Base-by-base conservation (phyloP, 2,888 invertebrate species). In the Perdita meconis region DNA sequence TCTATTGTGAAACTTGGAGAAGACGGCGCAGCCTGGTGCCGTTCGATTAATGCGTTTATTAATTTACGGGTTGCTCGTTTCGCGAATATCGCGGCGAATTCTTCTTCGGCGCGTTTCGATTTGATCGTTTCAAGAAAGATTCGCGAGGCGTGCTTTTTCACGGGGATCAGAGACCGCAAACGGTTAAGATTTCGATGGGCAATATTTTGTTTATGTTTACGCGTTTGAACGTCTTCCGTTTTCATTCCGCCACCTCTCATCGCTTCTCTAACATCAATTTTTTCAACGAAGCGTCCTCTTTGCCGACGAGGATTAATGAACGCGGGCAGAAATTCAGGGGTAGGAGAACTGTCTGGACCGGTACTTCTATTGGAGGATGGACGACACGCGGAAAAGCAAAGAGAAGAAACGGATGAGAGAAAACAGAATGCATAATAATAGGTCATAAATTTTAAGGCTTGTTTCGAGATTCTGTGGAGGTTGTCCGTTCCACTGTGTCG, bases 351-450 rank as follows among this genome's bases (percentile, higher is more conserved):
- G 51, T 68, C 34, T 16, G 34, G 40, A 22, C 12, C 24, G 3
- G 19, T 16, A 26, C 12, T 34, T 22, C 55, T 56, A 63, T 61
- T 6, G 44, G 63, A 8, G 38, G 10, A 50, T 4, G 36, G 26
- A 19, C 44, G 61, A 36, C 16, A 22, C 26, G 30, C 50, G 51
- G 38, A 47, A 16, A 34, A 42, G 61, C 8, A 60, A 51, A 53
- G 50, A 40, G 50, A 24, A 63, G 74, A 63, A 63, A 68, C 70
- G 80, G 77, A 79, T 55, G 81, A 78, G 78, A 78, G 78, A 81
- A 82, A 86, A 82, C 83, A 82, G 84, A 88, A 87, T 85, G 88
- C 87, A 88, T 88, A 88, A 87, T 88, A 88, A 88, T 87, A 84
- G 86, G 85, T 87, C 88, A 87, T 88, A 87, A 88, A 88, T 88